A percentile compares a stretch with the other conserved stretches of the same genome.
These are phyloP conservation scores for Peromyscus attwateri DNA, from an alignment of 2,797 vertebrate species.

Conservation along the genomic window DNA sequence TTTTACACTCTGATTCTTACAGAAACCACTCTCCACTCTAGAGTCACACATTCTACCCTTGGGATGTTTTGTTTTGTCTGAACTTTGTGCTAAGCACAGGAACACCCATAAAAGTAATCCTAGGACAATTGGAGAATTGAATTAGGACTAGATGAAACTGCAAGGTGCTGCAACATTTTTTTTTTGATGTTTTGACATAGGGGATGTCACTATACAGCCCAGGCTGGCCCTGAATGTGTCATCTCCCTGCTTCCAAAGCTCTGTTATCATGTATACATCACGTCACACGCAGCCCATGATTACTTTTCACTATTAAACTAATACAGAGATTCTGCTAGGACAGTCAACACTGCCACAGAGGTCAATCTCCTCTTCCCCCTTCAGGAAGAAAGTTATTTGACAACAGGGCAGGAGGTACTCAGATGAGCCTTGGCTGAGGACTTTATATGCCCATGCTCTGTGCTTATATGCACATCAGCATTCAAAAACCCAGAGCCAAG, in stretches of 20 bases:
- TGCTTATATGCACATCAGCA: neutral
- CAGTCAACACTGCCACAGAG: neutral
- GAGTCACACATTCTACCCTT: neutral
- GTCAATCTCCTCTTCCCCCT: neutral
- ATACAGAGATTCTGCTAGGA: neutral
- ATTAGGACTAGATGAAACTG: neutral
- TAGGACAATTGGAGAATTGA: neutral
- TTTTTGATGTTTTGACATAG: neutral
- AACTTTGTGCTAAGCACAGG: constrained; percentile 9
- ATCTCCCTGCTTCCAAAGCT: neutral
- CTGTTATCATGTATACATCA: neutral
- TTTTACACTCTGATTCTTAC: neutral
- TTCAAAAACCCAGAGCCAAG: neutral
- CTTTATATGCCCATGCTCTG: neutral
- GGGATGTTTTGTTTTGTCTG: neutral
- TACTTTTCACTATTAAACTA: constrained; percentile 42
- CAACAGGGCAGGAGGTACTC: neutral
- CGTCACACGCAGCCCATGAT: neutral
- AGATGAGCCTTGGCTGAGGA: neutral
- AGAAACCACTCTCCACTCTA: neutral
- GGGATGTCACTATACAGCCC: neutral
- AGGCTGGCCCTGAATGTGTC: neutral
- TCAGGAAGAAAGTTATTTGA: neutral
- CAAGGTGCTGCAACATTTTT: neutral
- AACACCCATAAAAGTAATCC: neutral